Percentiles rank a stretch among this genome's conserved stretches.
Evolutionary conservation across 2,113 vertebrate species (phyloP).

Genomic region (Condylura cristata): DNA sequence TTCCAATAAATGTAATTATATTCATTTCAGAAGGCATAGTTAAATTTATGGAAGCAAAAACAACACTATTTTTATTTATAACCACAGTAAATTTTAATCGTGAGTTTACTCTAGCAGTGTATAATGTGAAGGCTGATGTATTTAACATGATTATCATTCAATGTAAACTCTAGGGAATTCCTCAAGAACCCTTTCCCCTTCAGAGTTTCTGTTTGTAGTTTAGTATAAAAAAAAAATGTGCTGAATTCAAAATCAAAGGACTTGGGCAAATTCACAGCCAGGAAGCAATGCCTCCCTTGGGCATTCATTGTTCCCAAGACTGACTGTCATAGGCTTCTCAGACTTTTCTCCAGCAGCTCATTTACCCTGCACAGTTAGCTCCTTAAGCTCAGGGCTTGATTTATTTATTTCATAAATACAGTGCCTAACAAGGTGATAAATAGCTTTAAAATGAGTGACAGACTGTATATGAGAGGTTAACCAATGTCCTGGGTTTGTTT

Average conservation of each 20-base stretch:
- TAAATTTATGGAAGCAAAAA: slow-evolving; percentile 65
- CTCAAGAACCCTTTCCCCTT: not conserved
- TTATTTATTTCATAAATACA: not conserved
- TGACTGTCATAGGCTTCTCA: not conserved
- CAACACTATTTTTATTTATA: slow-evolving; percentile 70
- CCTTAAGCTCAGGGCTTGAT: not conserved
- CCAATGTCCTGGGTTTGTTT: not conserved
- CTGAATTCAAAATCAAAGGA: slow-evolving; percentile 25
- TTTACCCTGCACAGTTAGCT: not conserved
- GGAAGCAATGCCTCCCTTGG: not conserved
- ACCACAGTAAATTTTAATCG: slow-evolving; percentile 63
- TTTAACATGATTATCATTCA: slow-evolving; percentile 58
- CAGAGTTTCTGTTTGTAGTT: not conserved
- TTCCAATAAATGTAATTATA: slow-evolving; percentile 69
- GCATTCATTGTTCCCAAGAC: not conserved
- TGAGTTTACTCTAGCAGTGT: slow-evolving; percentile 60
- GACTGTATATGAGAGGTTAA: not conserved
- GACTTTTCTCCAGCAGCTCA: not conserved
- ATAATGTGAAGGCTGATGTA: slow-evolving; percentile 62
- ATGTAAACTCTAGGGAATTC: slow-evolving; percentile 44
- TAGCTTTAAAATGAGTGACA: not conserved
- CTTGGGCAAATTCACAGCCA: not conserved
- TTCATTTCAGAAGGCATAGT: slow-evolving; percentile 66
- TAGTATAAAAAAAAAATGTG: not conserved
- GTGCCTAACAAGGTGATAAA: not conserved